A percentile compares a stretch with the other conserved stretches of the same genome.
phyloP scores from a whole-genome alignment of 2,888 invertebrate genomes.

The Mythimna impura region DNA sequence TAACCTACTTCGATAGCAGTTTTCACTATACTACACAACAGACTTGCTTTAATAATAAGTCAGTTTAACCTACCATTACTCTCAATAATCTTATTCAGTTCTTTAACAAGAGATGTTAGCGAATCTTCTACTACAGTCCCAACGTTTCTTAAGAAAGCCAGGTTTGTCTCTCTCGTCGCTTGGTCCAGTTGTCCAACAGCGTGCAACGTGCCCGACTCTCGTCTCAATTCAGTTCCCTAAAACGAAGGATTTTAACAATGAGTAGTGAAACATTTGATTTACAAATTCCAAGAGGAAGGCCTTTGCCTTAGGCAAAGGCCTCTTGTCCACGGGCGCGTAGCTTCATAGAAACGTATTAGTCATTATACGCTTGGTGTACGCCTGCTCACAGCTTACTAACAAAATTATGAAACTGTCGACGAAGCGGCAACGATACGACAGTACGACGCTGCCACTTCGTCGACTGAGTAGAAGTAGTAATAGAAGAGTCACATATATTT shows the following conservation, averaged over 20 bases:
- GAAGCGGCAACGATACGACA: too few species aligned
- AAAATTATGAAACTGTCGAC: too few species aligned
- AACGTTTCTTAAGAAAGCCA: constrained; percentile 72
- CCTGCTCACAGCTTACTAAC: too few species aligned
- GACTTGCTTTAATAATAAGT: not conserved
- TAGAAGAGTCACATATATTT: too few species aligned
- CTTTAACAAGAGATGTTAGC: constrained; percentile 63
- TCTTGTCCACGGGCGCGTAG: too few species aligned
- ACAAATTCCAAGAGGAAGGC: not conserved
- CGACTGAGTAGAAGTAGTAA: too few species aligned
- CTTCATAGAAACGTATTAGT: too few species aligned
- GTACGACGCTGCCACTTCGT: too few species aligned
- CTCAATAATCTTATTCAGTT: constrained; percentile 64
- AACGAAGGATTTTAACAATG: constrained; percentile 28
- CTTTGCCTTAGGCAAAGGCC: not conserved
- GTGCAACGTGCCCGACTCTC: constrained; percentile 59
- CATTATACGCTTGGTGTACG: too few species aligned
- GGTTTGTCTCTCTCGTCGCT: constrained; percentile 73
- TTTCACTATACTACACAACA: not conserved
- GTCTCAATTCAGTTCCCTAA: constrained; percentile 60
- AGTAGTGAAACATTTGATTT: not conserved
- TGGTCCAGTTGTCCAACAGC: constrained; percentile 70
- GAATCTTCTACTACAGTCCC: constrained; percentile 72
- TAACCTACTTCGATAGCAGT: too few species aligned
- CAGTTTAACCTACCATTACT: constrained; percentile 62